These are phyloP conservation scores for Agrilus planipennis DNA, from an alignment of 1,140 invertebrate genomes.

Conservation along the genomic window DNA sequence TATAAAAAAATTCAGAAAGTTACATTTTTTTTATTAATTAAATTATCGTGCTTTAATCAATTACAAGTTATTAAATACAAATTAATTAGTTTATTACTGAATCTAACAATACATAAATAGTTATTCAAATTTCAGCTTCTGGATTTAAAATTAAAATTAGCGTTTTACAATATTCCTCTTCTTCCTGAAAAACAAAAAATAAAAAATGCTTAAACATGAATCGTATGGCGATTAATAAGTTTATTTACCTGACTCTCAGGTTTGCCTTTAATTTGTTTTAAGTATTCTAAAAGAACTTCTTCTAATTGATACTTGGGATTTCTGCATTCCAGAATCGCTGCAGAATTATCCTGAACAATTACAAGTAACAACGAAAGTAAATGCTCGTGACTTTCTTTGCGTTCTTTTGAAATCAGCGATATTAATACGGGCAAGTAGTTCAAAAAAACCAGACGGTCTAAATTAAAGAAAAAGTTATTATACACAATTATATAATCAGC, in stretches of 20 bases:
- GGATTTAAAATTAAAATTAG: no score
- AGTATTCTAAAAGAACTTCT: conserved; percentile 19
- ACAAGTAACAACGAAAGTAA: conserved; percentile 20
- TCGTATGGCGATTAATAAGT: no score
- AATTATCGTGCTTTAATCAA: no score
- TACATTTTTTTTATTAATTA: no score
- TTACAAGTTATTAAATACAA: no score
- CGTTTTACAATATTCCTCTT: no score
- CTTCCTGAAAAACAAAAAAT: no score
- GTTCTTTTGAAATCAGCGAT: conserved; percentile 17
- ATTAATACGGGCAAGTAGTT: conserved; percentile 23
- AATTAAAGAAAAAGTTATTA: conserved; percentile 12
- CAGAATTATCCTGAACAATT: conserved; percentile 22
- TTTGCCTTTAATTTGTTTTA: conserved; percentile 15
- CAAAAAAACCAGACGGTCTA: conserved; percentile 20
- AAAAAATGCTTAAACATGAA: no score
- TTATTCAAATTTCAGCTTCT: no score
- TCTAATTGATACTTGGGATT: conserved; percentile 20
- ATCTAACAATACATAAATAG: no score
- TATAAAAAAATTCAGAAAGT: no score
- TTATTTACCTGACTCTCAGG: conserved; percentile 20
- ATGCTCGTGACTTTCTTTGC: conserved; percentile 25
- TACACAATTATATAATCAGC: neutral
- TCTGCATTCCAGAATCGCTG: conserved; percentile 18
- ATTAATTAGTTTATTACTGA: no score